phyloP scores from a whole-genome alignment of 2,113 vertebrate species.

The Daboia siamensis region DNA sequence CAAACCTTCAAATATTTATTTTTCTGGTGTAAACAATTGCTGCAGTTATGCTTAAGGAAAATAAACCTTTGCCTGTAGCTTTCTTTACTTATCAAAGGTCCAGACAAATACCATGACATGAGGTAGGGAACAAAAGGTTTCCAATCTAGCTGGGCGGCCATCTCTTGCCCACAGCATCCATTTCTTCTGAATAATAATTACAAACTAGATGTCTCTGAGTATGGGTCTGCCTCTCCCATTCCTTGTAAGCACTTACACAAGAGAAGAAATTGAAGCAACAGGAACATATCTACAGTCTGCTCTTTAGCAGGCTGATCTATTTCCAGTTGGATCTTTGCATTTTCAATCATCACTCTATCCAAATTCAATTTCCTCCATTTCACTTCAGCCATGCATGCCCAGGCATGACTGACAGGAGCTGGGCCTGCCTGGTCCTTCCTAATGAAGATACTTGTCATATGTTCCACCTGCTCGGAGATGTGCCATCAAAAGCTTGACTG shows the following conservation, averaged over 20 bases:
- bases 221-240: background rate
- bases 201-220: background rate
- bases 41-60: background rate
- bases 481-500: constrained; percentile 6
- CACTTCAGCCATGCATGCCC: background rate
- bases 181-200: background rate
- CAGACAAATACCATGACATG: background rate
- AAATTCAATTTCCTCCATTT: background rate
- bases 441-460: background rate
- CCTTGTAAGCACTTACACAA: background rate
- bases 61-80: background rate
- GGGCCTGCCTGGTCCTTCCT: background rate
- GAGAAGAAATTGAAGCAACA: background rate
- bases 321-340: background rate
- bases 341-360: background rate
- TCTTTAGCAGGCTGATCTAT: background rate
- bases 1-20: background rate
- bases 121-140: background rate
- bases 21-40: background rate
- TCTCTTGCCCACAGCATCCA: background rate
- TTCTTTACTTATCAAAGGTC: background rate
- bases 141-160: too few species aligned
- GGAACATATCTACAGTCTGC: background rate
- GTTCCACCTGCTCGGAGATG: background rate
- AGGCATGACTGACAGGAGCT: background rate